Evolutionary conservation across 2,797 vertebrate species (phyloP).

Genomic region (Antennarius maculatus): DNA sequence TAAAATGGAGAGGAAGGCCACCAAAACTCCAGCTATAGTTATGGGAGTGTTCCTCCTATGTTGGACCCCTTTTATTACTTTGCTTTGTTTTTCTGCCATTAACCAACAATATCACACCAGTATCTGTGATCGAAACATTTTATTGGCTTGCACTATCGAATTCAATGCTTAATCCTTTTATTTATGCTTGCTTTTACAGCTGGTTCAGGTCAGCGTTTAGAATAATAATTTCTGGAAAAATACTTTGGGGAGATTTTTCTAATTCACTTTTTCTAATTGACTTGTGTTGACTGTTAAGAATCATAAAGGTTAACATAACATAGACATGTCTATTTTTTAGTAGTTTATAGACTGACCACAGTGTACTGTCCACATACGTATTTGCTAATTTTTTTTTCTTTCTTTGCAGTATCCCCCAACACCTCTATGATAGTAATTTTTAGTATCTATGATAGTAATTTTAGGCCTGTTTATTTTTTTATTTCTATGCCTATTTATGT

Average conservation of each 20-base stretch:
- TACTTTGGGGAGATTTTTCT: constrained; percentile 5
- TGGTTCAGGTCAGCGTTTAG: constrained; percentile 35
- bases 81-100: constrained; percentile 19
- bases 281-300: not conserved
- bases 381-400: no score
- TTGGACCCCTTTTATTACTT: constrained; percentile 31
- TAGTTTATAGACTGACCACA: no score
- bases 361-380: no score
- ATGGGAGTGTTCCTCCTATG: no score
- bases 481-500: no score
- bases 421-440: no score
- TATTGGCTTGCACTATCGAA: constrained; percentile 39
- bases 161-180: constrained; percentile 62
- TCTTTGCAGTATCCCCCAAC: no score
- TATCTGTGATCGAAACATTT: constrained; percentile 29
- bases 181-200: constrained; percentile 42
- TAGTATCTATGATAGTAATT: no score
- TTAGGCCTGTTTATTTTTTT: no score
- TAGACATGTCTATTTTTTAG: no score
- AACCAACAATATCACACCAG: not conserved
- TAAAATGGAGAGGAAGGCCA: no score
- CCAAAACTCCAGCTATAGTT: not conserved
- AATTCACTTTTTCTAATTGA: not conserved
- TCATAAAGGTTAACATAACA: no score
- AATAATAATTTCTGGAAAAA: constrained; percentile 18